Evolutionary conservation across 1,140 invertebrate genomes (phyloP), one percentile per base, ranked within the genome.

Genomic region (Whitmania pigra): DNA sequence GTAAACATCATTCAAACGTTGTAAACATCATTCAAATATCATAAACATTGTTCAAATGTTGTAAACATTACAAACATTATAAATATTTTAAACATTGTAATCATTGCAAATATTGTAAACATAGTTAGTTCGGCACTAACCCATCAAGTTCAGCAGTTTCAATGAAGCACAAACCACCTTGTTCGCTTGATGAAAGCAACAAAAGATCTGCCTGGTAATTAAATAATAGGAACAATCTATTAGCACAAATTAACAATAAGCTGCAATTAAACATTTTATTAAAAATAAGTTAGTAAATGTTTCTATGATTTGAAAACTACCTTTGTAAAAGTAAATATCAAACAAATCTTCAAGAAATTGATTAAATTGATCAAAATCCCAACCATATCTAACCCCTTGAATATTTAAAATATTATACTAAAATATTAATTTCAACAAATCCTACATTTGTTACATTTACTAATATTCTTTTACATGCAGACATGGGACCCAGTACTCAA

Each of bases 161-260:
- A 71, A 85, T 84, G 74, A 82, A 85, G 74, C 82, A 84, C 66
- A 83, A 77, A 77, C 82, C 83, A 72, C 83, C 79, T 0, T 82
- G 80, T 77, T 85, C 84, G 77, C 81, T 84, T 13, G 79, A 77
- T 13, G 81, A 79, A 66, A 99, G 83, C n/a, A 99, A 81, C 31
- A 98, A 84, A 76, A 98, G 88, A 82, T 98, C 95, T 17, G 95
- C 95, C 49, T 95, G 92, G 73, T 97, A 90, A 49, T 49, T 15
- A 49, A 49, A 49, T 49, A 17, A 49, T 49, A 49, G 13, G 15
- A 3, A 49, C 43, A 49, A 49, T 36, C 2, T 4, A 57, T 57
- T 57, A n/a, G 20, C 9, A 63, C 29, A 25, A 15, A 63, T 15
- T 15, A 7, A 63, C 11, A 63, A 7, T 63, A 25, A 25, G 4